A percentile compares a stretch with the other conserved stretches of the same genome.
Evolutionary conservation across 1,140 invertebrate species (phyloP).

Genomic region (Carcinoscorpius rotundicauda): DNA sequence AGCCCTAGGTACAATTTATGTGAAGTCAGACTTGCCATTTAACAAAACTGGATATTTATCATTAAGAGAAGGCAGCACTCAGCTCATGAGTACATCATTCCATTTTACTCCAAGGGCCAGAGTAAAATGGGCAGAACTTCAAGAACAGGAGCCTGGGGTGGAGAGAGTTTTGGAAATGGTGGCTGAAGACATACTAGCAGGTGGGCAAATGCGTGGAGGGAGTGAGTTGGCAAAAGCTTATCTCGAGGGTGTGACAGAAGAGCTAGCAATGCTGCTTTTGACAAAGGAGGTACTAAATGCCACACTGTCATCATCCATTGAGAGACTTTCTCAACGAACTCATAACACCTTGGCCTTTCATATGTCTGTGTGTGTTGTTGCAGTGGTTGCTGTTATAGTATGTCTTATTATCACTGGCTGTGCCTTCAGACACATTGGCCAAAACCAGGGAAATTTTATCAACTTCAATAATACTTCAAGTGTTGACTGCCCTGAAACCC

Average conservation of each 20-base stretch:
- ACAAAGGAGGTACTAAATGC: constrained; percentile 20
- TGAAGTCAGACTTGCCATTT: constrained; percentile 17
- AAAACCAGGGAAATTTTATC: constrained; percentile 11
- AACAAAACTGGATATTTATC: constrained; percentile 17
- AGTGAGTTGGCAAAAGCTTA: constrained; percentile 14
- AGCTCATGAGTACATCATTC: constrained; percentile 18
- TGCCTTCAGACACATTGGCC: constrained; percentile 15
- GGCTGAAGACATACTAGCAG: constrained; percentile 14
- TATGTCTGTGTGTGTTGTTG: constrained; percentile 18
- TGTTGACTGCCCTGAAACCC: neutral
- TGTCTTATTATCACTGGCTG: constrained; percentile 19
- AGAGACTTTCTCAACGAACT: constrained; percentile 13
- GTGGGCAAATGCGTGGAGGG: constrained; percentile 11
- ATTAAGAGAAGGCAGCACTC: constrained; percentile 16
- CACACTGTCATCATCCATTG: constrained; percentile 15
- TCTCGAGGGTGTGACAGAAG: constrained; percentile 18
- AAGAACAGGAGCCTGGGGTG: constrained; percentile 18
- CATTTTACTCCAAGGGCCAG: constrained; percentile 16
- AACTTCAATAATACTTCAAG: constrained; percentile 11
- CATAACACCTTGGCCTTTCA: constrained; percentile 21
- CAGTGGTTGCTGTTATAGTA: constrained; percentile 17
- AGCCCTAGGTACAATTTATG: constrained; percentile 18
- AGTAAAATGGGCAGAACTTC: constrained; percentile 17
- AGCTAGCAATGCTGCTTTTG: constrained; percentile 16
- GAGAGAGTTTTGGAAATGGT: constrained; percentile 12